Evolutionary conservation across 2,113 vertebrate genomes (phyloP), one percentile per base, ranked within the genome.

Genomic region (Paramormyrops kingsleyae): DNA sequence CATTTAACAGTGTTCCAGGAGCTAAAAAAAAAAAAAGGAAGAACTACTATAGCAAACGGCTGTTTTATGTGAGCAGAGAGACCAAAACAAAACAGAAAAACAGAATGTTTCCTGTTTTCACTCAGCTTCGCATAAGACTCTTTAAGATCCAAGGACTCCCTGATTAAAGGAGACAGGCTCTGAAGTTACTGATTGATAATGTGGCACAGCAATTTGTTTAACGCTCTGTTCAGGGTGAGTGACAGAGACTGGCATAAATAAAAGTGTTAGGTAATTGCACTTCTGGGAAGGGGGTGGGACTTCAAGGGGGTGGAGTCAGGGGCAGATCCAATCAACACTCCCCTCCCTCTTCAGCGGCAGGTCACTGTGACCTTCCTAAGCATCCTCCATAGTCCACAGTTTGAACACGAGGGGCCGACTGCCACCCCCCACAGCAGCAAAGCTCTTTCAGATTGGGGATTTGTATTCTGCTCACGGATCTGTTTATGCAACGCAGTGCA

Each of bases 151-250:
- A 83, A 53, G 52, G 31, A 56, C 88, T 89, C 52, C 80, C 53
- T 52, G 13, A 66, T 89, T 44, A 24, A 53, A 49, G 59, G 19
- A 85, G 59, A 87, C 56, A 90, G 84, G 74, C 31, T 85, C 62
- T 62, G 44, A 70, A 74, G 85, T 87, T 52, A 70, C 31, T 35
- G 31, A 74, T 52, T 70, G 85, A 90, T 90, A 87, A 87, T 87
- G 89, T 17, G 50, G 27, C 5, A 21, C 27, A 0, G 56, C 53
- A 89, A 47, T 90, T 35, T 87, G 89, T 87, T 47, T 62, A 12
- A 13, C 13, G 24, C 15, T 21, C 83, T 21, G 21, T 17, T 44
- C 12, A 12, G 39, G 44, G 24, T 27, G 4, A 27, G 13, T 66
- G 83, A 17, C 74, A 80, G 35, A 31, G 74, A 80, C 35, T 35